These are phyloP conservation scores for Cyrtorhinus lividipennis DNA, from an alignment of 1,140 invertebrate species.

Conservation along the genomic window DNA sequence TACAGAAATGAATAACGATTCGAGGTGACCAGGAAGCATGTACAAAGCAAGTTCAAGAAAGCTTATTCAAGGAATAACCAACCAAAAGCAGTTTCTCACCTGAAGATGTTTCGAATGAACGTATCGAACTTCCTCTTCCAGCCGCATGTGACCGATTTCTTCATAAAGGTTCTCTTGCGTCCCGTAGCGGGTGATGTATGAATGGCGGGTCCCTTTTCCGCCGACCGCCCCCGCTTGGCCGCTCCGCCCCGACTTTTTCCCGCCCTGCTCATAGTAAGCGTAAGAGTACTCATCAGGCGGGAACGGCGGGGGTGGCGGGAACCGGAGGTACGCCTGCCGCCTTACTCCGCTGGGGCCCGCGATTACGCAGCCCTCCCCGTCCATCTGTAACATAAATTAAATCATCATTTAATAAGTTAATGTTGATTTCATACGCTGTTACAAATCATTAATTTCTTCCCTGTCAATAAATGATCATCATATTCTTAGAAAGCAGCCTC, in stretches of 20 bases:
- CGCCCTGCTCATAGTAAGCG: slow-evolving; percentile 48
- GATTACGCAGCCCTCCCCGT: slow-evolving; percentile 14
- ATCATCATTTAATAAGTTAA: no score
- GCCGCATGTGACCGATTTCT: slow-evolving; percentile 56
- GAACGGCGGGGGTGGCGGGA: slow-evolving; percentile 25
- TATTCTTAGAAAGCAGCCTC: no score
- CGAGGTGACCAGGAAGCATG: no score
- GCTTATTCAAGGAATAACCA: no score
- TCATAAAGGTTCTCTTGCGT: slow-evolving; percentile 79
- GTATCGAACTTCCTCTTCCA: slow-evolving; percentile 62
- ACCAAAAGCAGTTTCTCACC: slow-evolving; percentile 12
- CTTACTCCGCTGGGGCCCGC: slow-evolving; percentile 14
- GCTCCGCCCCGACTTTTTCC: slow-evolving; percentile 21
- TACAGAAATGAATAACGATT: no score
- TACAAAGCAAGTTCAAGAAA: no score
- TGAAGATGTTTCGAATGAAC: slow-evolving; percentile 27
- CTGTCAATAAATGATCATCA: no score
- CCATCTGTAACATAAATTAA: slow-evolving; percentile 11
- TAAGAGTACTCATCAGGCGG: slow-evolving; percentile 49
- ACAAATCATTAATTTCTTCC: no score
- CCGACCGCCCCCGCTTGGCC: slow-evolving; percentile 17
- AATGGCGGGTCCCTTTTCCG: neutral
- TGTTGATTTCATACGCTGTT: no score
- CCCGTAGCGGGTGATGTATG: slow-evolving; percentile 50
- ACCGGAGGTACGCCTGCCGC: slow-evolving; percentile 19